Evolutionary conservation across 1,140 invertebrate species (phyloP), one percentile per base, ranked within the genome.

Genomic region (Phenacoccus solenopsis): DNA sequence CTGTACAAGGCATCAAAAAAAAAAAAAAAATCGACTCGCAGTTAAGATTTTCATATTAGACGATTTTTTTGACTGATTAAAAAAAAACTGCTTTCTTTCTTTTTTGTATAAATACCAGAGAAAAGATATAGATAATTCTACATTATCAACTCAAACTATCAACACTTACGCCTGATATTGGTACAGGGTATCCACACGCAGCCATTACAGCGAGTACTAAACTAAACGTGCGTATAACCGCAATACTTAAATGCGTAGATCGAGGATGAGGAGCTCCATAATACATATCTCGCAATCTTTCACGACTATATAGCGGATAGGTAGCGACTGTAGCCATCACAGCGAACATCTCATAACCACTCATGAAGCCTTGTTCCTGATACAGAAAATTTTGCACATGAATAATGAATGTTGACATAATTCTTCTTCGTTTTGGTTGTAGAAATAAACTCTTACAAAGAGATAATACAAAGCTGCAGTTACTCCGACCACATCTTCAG

Each of bases 121-220:
- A n/a, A n/a, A n/a, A n/a, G n/a, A n/a, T n/a, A n/a, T n/a, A n/a
- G n/a, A n/a, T n/a, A n/a, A n/a, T n/a, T n/a, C n/a, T n/a, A n/a
- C n/a, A n/a, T n/a, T 10, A 38, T 38, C 9, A 38, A 10, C 9
- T 38, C 9, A 10, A 38, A 38, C n/a, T 9, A 61, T 61, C 7
- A 20, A 9, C 9, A 20, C 67, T 68, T 32, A 68, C 67, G 13
- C 27, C 21, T 10, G 67, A 68, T 12, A 35, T 12, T 3, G 67
- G 67, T 2, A 68, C 20, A 3, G 67, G 67, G 30, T 28, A 68
- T 20, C 67, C 67, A 20, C 67, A 68, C 13, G 67, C 67, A 30
- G 28, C 32, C 20, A 68, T 25, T 32, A 68, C 2, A 12, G 21
- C 10, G 12, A 68, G 1, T 10, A 35, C 28, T 9, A 68, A 16